Base-by-base conservation (phyloP, 1,140 invertebrate species). In the Saxidomus purpurata region DNA sequence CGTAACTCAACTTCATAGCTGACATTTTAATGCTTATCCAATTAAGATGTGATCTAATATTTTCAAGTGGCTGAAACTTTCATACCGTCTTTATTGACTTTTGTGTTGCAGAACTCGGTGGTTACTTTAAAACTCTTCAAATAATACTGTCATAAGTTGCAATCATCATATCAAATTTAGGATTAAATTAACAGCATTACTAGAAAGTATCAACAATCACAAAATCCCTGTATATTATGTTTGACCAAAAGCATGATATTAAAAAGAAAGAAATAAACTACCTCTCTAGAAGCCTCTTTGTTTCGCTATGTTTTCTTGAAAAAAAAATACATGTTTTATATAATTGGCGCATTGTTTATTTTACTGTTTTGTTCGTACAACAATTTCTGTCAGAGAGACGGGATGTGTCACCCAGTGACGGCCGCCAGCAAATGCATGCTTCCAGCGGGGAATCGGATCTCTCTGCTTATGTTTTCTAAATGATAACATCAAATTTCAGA, bases 1-100 rank as follows among this genome's bases (percentile, higher is more conserved):
- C 22, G 67, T 71, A 40, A 38, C 67, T 71, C 67, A 40, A 34
- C 25, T 71, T 71, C 36, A 36, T 40, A 43, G 80, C 59, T 82
- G 80, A 82, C 80, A 40, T 82, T 61, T 82, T 82, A 63, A 82
- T 82, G 38, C 22, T 22, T 31, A 38, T 31, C 52, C 80, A 82
- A 82, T 82, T 82, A 38, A 82, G 80, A 82, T 82, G 80, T 82
- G 80, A 82, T 82, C 80, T 82, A 61, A 63, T 63, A 63, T 31
- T 40, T 59, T 36, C 59, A 63, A 82, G 80, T 82, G 80, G 22
- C 47, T 63, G 36, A 71, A 28, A 71, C 34, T 36, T 71, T 36
- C 34, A 71, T 71, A 8, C 22, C 34, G 38, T 71, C 34, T 71
- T n/a, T 38, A 63, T 63, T 6, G 59, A 28, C 25, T 15, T 63